These are phyloP conservation scores for Microtus pennsylvanicus DNA, from an alignment of 2,113 vertebrate species.

Conservation along the genomic window DNA sequence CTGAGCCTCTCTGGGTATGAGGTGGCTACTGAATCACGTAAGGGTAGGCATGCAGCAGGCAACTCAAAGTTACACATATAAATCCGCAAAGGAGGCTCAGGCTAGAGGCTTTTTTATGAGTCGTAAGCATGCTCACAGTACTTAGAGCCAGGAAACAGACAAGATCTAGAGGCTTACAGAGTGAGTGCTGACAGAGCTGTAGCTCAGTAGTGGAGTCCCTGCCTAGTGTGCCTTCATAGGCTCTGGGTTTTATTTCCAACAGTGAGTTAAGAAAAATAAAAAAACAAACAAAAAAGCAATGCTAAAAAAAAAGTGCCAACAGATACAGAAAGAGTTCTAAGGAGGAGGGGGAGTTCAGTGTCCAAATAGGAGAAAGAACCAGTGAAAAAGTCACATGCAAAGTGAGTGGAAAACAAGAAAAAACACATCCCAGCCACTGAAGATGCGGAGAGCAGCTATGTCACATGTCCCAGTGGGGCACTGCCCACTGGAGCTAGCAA, in stretches of 20 bases:
- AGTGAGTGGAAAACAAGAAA: background rate
- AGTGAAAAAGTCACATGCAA: background rate
- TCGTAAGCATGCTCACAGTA: background rate
- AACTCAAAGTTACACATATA: background rate
- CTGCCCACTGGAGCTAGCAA: background rate
- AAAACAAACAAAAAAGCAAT: background rate
- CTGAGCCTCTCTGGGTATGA: background rate
- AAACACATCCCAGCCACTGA: background rate
- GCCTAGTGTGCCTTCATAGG: too few relatives aligned
- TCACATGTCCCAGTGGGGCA: background rate
- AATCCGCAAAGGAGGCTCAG: background rate
- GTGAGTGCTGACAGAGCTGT: background rate
- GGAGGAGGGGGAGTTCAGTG: background rate
- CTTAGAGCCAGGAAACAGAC: background rate
- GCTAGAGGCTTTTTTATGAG: background rate
- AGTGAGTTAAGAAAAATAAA: background rate
- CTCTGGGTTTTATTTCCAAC: background rate
- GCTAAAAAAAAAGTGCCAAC: background rate
- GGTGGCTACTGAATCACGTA: background rate
- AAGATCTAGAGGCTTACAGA: background rate
- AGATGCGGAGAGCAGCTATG: background rate
- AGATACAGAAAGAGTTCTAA: background rate
- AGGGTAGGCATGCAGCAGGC: too few relatives aligned
- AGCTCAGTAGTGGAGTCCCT: background rate
- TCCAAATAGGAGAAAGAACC: background rate